These are phyloP conservation scores for Dasyornis broadbenti DNA, from an alignment of 2,113 vertebrate genomes.

Conservation along the genomic window DNA sequence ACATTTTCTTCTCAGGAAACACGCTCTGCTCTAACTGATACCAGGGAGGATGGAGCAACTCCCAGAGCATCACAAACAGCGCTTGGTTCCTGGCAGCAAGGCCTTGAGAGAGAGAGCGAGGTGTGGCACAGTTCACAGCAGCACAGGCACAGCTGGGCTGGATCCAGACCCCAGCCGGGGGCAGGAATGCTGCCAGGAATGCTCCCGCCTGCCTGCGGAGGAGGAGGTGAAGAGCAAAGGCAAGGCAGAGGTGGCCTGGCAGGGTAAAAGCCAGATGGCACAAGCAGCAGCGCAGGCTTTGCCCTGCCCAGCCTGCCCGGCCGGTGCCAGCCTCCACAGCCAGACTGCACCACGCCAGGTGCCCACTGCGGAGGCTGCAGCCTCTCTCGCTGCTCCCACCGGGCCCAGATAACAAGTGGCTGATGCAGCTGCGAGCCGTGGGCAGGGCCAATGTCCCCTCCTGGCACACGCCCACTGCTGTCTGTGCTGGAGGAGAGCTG, in stretches of 20 bases:
- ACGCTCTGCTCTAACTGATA: not conserved
- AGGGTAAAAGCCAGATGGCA: not conserved
- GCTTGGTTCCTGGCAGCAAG: not conserved
- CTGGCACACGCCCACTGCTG: not conserved
- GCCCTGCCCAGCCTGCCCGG: not conserved
- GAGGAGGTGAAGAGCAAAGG: not conserved
- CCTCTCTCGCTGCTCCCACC: not conserved
- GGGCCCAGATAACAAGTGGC: not conserved
- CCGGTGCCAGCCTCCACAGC: not conserved
- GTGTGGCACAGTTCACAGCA: not conserved
- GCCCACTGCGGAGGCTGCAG: rapidly evolving
- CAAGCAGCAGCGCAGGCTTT: not conserved
- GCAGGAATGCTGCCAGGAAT: not conserved
- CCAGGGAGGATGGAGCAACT: not conserved
- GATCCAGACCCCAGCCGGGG: rapidly evolving
- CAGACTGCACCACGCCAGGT: rapidly evolving
- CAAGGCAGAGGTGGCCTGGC: not conserved
- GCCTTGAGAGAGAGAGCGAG: not conserved
- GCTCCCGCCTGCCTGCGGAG: not conserved
- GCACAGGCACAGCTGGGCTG: not conserved
- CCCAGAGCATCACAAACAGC: not conserved
- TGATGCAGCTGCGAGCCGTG: rapidly evolving
- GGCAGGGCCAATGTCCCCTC: not conserved
- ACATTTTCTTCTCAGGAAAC: not conserved
- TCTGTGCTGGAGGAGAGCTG: not conserved